These are phyloP conservation scores for Cotesia congregata DNA, from an alignment of 2,888 invertebrate genomes.

Conservation along the genomic window DNA sequence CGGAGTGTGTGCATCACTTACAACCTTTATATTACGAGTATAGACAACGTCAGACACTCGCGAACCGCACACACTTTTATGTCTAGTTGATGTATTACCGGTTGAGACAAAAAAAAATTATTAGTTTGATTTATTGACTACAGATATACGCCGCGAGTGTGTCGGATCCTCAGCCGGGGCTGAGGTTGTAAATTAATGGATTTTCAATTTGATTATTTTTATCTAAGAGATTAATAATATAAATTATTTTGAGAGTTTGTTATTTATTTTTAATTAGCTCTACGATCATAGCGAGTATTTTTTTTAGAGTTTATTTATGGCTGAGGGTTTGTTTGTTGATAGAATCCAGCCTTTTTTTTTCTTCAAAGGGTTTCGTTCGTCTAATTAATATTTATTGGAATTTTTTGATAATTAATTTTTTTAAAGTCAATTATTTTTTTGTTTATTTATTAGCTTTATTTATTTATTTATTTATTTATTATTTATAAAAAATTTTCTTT, in stretches of 20 bases:
- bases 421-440: too few species aligned
- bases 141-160: not conserved
- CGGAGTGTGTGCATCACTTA: not conserved
- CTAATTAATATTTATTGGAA: too few species aligned
- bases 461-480: too few species aligned
- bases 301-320: not conserved
- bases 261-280: conserved; percentile 1
- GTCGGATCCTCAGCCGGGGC: not conserved
- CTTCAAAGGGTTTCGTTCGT: too few species aligned
- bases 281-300: not conserved
- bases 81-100: conserved; percentile 6
- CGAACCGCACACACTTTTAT: not conserved
- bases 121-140: not conserved
- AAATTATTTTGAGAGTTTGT: not conserved
- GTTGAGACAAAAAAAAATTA: conserved; percentile 1
- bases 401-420: too few species aligned
- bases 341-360: too few species aligned
- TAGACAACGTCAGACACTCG: conserved; percentile 9
- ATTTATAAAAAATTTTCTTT: too few species aligned
- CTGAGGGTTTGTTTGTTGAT: too few species aligned
- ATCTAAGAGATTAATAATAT: not conserved
- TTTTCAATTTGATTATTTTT: conserved; percentile 1
- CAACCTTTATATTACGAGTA: conserved; percentile 14
- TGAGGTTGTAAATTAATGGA: not conserved
- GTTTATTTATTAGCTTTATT: too few species aligned